These are phyloP conservation scores for Yponomeuta cagnagella DNA, from an alignment of 2,888 invertebrate species.

Conservation along the genomic window DNA sequence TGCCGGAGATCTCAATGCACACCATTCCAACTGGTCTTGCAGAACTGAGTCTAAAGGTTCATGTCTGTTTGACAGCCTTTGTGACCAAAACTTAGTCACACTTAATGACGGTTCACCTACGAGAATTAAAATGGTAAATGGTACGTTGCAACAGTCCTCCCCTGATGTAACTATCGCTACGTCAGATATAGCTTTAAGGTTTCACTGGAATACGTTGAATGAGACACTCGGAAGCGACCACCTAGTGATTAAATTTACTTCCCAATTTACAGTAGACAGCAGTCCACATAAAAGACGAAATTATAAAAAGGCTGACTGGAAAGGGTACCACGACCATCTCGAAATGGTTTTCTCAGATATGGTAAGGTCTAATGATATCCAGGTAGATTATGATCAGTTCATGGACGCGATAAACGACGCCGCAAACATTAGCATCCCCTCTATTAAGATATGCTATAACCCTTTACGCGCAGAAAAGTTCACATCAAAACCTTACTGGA, in stretches of 20 bases:
- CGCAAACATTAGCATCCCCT: constrained; percentile 18
- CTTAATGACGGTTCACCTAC: constrained; percentile 24
- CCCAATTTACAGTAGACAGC: neutral
- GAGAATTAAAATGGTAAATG: constrained; percentile 19
- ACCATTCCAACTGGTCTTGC: constrained; percentile 24
- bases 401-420: constrained; percentile 14
- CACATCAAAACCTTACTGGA: constrained; percentile 28
- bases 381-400: constrained; percentile 12
- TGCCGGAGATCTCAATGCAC: constrained; percentile 23
- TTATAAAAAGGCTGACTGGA: constrained; percentile 14
- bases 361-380: neutral
- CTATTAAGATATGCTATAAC: constrained; percentile 20
- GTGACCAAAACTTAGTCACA: constrained; percentile 18
- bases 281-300: constrained; percentile 11
- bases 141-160: constrained; percentile 19
- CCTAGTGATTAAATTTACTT: constrained; percentile 19
- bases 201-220: constrained; percentile 20
- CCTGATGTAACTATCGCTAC: constrained; percentile 23
- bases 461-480: constrained; percentile 20
- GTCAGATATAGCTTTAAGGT: constrained; percentile 21
- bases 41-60: constrained; percentile 22
- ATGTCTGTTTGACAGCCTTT: constrained; percentile 20
- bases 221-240: constrained; percentile 24
- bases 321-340: neutral
- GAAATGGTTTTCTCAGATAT: neutral